Percentiles rank a stretch among this genome's conserved stretches.
Evolutionary conservation across 2,888 invertebrate genomes (phyloP).

Genomic region (Chalcis sispes): DNA sequence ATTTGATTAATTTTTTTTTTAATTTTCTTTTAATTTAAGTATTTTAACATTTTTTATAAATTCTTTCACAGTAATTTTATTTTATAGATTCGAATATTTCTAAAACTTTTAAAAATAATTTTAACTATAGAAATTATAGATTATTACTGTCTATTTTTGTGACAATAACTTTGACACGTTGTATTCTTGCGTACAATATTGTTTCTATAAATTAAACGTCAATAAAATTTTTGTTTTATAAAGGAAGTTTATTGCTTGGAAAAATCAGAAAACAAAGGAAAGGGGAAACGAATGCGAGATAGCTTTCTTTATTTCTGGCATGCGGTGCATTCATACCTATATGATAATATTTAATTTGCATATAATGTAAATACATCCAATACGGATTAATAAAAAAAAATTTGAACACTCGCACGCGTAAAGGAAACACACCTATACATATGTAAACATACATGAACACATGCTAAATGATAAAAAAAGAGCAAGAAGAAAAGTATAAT

Average conservation of each 20-base stretch:
- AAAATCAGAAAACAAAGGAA: conserved; percentile 4
- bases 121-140: too few relatives aligned
- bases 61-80: too few relatives aligned
- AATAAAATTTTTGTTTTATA: too few relatives aligned
- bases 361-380: conserved; percentile 64
- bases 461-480: conserved; percentile 48
- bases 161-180: too few relatives aligned
- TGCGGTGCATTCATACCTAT: conserved; percentile 59
- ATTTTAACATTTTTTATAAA: too few relatives aligned
- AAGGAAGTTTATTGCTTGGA: too few relatives aligned
- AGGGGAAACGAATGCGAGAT: conserved; percentile 47
- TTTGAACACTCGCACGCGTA: conserved; percentile 52
- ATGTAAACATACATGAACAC: conserved; percentile 56
- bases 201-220: too few relatives aligned
- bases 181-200: too few relatives aligned
- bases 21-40: neutral
- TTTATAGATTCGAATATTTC: too few relatives aligned
- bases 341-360: conserved; percentile 58
- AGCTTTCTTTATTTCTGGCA: conserved; percentile 61
- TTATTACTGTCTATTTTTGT: too few relatives aligned
- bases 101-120: too few relatives aligned
- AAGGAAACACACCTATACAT: conserved; percentile 48
- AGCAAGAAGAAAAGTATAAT: conserved; percentile 56
- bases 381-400: conserved; percentile 52
- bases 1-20: conserved; percentile 3